These are phyloP conservation scores for Dolichoris vasculosae DNA, from an alignment of 1,140 invertebrate genomes.

Conservation along the genomic window DNA sequence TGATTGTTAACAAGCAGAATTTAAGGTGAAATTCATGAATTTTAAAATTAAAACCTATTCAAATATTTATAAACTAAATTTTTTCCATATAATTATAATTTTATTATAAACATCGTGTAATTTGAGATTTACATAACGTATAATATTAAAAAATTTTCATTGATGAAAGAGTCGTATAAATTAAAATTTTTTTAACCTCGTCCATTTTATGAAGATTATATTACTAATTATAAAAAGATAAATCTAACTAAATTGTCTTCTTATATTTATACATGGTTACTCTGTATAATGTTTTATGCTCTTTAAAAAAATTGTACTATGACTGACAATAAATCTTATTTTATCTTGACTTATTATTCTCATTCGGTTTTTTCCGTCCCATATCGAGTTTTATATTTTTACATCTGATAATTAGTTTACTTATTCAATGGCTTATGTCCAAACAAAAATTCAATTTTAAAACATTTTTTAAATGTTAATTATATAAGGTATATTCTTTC, in stretches of 20 bases:
- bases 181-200: too few species aligned
- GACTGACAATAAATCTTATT: conserved; percentile 31
- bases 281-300: conserved; percentile 16
- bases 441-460: conserved; percentile 21
- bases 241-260: background rate
- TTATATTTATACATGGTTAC: background rate
- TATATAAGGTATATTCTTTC: background rate
- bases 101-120: too few species aligned
- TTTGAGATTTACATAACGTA: too few species aligned
- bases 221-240: background rate
- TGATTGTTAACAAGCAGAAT: background rate
- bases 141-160: too few species aligned
- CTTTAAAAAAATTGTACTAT: conserved; percentile 1
- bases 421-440: conserved; percentile 3
- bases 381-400: conserved; percentile 48
- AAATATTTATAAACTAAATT: too few species aligned
- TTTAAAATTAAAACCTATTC: too few species aligned
- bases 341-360: conserved; percentile 25
- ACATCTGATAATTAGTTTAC: conserved; percentile 26
- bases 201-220: too few species aligned
- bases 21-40: background rate
- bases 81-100: too few species aligned
- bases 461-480: background rate
- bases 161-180: too few species aligned
- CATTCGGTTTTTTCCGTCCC: conserved; percentile 23